A percentile compares a stretch with the other conserved stretches of the same genome.
These are phyloP conservation scores for Drosophila micromelanica DNA, from an alignment of 1,140 invertebrate genomes.

Conservation along the genomic window DNA sequence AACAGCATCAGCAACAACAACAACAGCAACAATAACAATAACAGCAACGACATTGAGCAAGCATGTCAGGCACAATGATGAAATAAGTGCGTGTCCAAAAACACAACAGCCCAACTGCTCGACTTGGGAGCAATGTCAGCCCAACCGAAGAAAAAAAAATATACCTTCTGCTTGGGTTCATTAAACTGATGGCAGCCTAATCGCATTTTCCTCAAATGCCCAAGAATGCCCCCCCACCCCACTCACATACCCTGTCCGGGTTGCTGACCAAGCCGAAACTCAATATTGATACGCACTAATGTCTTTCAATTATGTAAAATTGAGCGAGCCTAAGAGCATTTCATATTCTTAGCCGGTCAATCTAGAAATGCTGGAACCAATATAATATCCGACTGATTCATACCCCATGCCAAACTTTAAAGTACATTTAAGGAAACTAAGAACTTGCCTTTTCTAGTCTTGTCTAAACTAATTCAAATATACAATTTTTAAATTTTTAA, in stretches of 20 bases:
- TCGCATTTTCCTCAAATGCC: slow-evolving; percentile 36
- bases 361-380: not conserved
- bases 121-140: slow-evolving; percentile 14
- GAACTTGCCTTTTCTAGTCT: too few relatives aligned
- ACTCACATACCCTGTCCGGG: not conserved
- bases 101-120: not conserved
- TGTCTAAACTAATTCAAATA: too few relatives aligned
- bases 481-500: too few relatives aligned
- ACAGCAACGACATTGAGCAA: slow-evolving; percentile 46
- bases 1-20: slow-evolving; percentile 1
- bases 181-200: slow-evolving; percentile 55
- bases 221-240: not conserved
- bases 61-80: slow-evolving; percentile 53
- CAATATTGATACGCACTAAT: slow-evolving; percentile 52
- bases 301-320: slow-evolving; percentile 52
- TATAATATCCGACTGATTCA: not conserved
- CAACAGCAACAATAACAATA: slow-evolving; percentile 34
- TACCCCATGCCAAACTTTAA: not conserved
- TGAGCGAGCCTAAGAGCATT: slow-evolving; percentile 16
- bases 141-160: slow-evolving; percentile 10
- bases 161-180: slow-evolving; percentile 46
- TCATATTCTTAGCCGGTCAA: not conserved
- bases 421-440: not conserved
- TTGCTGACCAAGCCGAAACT: slow-evolving; percentile 39
- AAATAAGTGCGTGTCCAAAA: slow-evolving; percentile 43